A percentile compares a stretch with the other conserved stretches of the same genome.
Conservation (phyloP, 37 sponge, comb jelly and placozoan species). For the Dysidea cf. avara region DNA sequence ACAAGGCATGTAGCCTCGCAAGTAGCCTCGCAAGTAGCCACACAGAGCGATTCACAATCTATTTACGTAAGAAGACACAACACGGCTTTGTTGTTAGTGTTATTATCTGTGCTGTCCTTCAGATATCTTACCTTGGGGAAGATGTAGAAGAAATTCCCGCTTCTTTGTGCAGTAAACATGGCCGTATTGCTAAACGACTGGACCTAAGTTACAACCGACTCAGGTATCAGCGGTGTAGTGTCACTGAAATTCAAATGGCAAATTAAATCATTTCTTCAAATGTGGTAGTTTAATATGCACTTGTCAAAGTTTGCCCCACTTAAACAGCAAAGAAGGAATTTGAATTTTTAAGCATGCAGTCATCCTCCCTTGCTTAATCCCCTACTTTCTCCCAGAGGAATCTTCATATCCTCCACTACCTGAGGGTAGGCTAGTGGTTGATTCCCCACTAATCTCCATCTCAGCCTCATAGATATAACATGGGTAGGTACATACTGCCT, state of each 20-base stretch:
- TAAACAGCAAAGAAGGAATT: background rate
- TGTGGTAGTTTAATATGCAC: background rate
- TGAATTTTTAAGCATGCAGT: background rate
- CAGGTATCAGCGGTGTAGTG: conserved; percentile 25
- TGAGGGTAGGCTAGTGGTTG: too few species aligned
- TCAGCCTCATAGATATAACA: too few species aligned
- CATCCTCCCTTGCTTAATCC: too few species aligned
- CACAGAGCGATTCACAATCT: too few species aligned
- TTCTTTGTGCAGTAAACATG: conserved; percentile 23
- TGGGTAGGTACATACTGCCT: too few species aligned
- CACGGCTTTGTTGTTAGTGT: background rate
- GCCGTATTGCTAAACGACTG: conserved; percentile 44
- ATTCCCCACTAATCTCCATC: too few species aligned
- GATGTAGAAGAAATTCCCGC: conserved; percentile 63
- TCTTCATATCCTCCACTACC: too few species aligned
- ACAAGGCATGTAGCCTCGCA: too few species aligned
- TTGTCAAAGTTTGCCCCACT: background rate
- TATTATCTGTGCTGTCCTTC: background rate
- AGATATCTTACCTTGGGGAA: conserved; percentile 64
- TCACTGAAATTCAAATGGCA: background rate
- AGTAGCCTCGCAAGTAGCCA: too few species aligned
- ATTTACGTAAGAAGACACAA: too few species aligned
- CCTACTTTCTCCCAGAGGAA: too few species aligned
- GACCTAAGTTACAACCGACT: conserved; percentile 84
- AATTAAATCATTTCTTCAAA: background rate